These are phyloP conservation scores for Spilarctia lutea DNA, from an alignment of 2,888 invertebrate genomes.

Conservation along the genomic window DNA sequence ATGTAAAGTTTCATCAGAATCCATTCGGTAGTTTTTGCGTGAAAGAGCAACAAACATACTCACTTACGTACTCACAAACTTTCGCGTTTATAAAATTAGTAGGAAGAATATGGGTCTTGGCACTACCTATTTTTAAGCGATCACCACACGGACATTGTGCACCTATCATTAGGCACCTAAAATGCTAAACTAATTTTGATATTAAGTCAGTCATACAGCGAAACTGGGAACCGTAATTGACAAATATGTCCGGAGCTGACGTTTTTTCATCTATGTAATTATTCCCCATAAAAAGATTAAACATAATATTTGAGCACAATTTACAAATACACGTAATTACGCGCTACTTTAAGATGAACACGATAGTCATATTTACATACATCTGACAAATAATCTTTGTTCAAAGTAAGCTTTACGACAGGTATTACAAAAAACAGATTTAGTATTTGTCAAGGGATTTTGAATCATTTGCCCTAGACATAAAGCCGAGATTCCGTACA, in stretches of 20 bases:
- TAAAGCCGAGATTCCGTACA: not conserved
- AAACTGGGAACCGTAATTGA: not conserved
- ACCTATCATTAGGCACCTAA: too few relatives aligned
- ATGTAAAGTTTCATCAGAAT: too few relatives aligned
- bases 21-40: too few relatives aligned
- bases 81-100: too few relatives aligned
- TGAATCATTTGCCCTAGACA: not conserved
- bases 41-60: too few relatives aligned
- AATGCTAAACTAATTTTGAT: not conserved
- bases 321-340: constrained; percentile 28
- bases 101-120: too few relatives aligned
- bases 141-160: too few relatives aligned
- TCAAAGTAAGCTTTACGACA: constrained; percentile 21
- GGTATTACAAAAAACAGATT: constrained; percentile 9
- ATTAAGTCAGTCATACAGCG: not conserved
- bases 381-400: constrained; percentile 41
- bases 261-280: constrained; percentile 27
- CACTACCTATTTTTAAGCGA: too few relatives aligned
- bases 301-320: constrained; percentile 36
- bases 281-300: constrained; percentile 36
- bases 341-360: constrained; percentile 31
- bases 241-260: constrained; percentile 4
- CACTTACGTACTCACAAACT: too few relatives aligned
- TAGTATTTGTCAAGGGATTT: not conserved
- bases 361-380: constrained; percentile 32